phyloP scores from a whole-genome alignment of 2,888 invertebrate species.

The Caenorhabditis panamensis region DNA sequence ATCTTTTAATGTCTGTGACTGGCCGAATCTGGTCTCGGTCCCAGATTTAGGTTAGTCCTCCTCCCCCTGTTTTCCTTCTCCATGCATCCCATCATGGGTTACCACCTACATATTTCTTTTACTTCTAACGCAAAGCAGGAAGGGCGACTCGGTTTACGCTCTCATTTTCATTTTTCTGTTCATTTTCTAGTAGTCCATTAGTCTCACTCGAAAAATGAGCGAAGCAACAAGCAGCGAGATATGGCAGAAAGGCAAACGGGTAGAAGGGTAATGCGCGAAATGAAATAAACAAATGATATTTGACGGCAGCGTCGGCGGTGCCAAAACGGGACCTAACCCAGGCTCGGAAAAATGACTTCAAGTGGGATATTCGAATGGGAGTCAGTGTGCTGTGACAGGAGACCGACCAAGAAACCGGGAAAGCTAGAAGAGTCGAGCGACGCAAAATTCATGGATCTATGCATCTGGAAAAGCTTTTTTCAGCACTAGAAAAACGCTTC shows the following conservation, averaged over 20 bases:
- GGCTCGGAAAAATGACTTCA: constrained; percentile 1
- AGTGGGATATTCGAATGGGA: constrained; percentile 6
- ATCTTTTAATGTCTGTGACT: constrained; percentile 35
- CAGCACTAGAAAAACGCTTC: not conserved
- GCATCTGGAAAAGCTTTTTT: constrained; percentile 61
- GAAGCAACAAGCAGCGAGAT: constrained; percentile 29
- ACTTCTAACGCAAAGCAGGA: constrained; percentile 1
- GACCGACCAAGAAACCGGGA: not conserved
- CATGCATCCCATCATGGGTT: constrained; percentile 6
- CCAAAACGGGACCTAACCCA: not conserved
- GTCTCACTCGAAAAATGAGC: constrained; percentile 54
- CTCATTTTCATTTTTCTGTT: constrained; percentile 54
- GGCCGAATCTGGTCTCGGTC: not conserved
- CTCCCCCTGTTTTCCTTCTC: constrained; percentile 16
- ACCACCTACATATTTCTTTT: constrained; percentile 29
- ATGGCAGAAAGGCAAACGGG: not conserved
- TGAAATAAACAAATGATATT: constrained; percentile 57
- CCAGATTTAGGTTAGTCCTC: constrained; percentile 20
- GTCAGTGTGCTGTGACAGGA: constrained; percentile 2
- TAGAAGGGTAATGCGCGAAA: constrained; percentile 40
- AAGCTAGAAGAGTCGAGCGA: constrained; percentile 11
- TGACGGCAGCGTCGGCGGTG: constrained; percentile 19
- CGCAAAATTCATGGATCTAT: constrained; percentile 64
- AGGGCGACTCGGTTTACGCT: constrained; percentile 6
- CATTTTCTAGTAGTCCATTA: constrained; percentile 60